Evolutionary conservation across 2,113 vertebrate species (phyloP).

Genomic region (Triplophysa siluroides): DNA sequence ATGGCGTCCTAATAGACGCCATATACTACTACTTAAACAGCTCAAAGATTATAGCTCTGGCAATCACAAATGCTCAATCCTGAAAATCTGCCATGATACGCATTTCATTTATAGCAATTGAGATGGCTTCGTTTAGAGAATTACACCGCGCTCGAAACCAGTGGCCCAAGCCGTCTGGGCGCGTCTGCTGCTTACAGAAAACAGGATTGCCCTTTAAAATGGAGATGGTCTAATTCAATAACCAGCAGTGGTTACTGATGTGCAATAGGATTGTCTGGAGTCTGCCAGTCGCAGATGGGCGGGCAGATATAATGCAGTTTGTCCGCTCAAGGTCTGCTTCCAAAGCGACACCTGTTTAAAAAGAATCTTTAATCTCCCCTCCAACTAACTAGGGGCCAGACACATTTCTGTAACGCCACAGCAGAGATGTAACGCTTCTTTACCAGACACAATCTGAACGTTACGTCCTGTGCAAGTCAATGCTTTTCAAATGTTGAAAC

Average conservation of each 20-base stretch:
- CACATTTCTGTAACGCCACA: neutral
- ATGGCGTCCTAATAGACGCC: neutral
- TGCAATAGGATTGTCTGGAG: constrained; percentile 78
- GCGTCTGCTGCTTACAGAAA: constrained; percentile 73
- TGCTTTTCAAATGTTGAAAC: neutral
- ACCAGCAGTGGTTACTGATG: constrained; percentile 75
- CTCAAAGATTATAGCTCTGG: constrained; percentile 2
- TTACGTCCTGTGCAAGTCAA: neutral
- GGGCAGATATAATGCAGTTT: constrained; percentile 71
- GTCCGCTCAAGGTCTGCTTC: constrained; percentile 65
- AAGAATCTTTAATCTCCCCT: constrained; percentile 73
- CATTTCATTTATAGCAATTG: constrained; percentile 43
- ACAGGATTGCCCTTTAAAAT: constrained; percentile 78
- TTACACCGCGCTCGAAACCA: constrained; percentile 19
- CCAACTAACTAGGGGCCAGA: constrained; percentile 66
- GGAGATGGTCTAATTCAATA: constrained; percentile 80
- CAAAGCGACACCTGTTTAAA: constrained; percentile 78
- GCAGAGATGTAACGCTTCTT: neutral
- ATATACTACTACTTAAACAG: constrained; percentile 13
- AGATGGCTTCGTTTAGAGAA: constrained; percentile 22
- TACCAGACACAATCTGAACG: neutral
- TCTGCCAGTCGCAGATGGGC: constrained; percentile 73
- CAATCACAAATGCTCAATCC: constrained; percentile 24
- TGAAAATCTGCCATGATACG: constrained; percentile 28
- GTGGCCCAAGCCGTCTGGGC: constrained; percentile 57